These are phyloP conservation scores for Oegoconia quadripuncta DNA, from an alignment of 2,888 invertebrate genomes.

Conservation along the genomic window DNA sequence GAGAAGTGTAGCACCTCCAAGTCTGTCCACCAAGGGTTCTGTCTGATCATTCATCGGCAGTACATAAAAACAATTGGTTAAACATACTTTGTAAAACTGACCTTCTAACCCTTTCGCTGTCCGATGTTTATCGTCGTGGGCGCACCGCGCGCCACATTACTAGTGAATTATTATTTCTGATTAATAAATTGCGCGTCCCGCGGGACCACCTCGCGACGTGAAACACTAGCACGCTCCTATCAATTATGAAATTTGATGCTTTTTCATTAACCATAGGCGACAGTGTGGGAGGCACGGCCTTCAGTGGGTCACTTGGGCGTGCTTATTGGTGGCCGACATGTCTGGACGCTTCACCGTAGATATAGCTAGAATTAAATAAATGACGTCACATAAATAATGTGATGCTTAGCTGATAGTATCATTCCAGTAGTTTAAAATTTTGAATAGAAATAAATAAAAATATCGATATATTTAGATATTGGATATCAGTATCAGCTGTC, in stretches of 20 bases:
- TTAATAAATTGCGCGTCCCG: slow-evolving; percentile 74
- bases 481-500: no score
- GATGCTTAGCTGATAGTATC: no score
- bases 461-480: no score
- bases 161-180: slow-evolving; percentile 79
- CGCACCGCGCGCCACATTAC: slow-evolving; percentile 54
- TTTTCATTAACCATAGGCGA: slow-evolving; percentile 69
- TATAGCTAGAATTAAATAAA: no score
- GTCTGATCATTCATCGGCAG: no score
- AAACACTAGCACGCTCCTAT: slow-evolving; percentile 50
- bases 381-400: no score
- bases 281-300: slow-evolving; percentile 43
- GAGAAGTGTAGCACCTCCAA: no score
- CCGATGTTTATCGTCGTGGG: slow-evolving; percentile 49
- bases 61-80: no score
- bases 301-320: slow-evolving; percentile 26
- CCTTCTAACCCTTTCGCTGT: slow-evolving; percentile 50
- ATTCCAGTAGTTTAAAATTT: no score
- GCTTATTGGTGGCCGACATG: slow-evolving; percentile 16
- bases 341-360: slow-evolving; percentile 9
- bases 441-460: no score
- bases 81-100: slow-evolving; percentile 17
- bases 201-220: slow-evolving; percentile 45
- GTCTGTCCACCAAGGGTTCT: no score
- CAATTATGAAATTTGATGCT: slow-evolving; percentile 75